phyloP scores from a whole-genome alignment of 2,888 invertebrate species.

The Lampropteryx suffumata region DNA sequence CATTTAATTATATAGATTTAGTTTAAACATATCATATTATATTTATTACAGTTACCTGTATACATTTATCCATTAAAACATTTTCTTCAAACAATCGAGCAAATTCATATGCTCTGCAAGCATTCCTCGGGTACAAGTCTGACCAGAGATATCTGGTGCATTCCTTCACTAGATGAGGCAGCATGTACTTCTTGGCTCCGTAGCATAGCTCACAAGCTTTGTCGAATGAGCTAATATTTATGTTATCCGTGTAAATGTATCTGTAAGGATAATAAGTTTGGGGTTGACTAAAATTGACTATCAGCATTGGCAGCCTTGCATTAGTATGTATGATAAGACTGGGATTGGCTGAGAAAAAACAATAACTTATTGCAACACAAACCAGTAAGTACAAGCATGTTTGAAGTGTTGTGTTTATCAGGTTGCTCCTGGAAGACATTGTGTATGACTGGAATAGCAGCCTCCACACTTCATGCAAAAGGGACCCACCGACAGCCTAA shows the following conservation, averaged over 20 bases:
- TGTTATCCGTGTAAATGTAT: conserved; percentile 92
- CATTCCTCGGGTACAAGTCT: conserved; percentile 89
- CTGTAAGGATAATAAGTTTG: conserved; percentile 52
- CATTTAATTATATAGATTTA: too few relatives aligned
- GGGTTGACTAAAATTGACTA: background rate
- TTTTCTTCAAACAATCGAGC: conserved; percentile 93
- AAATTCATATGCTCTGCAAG: conserved; percentile 93
- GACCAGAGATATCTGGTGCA: conserved; percentile 94
- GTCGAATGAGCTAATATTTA: conserved; percentile 91
- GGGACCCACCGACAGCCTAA: too few relatives aligned
- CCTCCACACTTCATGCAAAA: too few relatives aligned
- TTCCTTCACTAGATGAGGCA: conserved; percentile 91
- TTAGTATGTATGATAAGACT: too few relatives aligned
- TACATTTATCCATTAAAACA: conserved; percentile 90
- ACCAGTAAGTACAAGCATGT: too few relatives aligned
- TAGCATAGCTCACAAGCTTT: conserved; percentile 94
- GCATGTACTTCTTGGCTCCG: conserved; percentile 94
- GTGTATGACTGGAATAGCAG: too few relatives aligned
- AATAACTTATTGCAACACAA: too few relatives aligned
- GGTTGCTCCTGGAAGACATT: too few relatives aligned
- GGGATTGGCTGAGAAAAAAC: too few relatives aligned
- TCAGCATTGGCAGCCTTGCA: too few relatives aligned
- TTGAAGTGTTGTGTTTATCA: too few relatives aligned
- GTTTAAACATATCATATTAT: too few relatives aligned
- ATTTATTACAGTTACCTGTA: conserved; percentile 86